Percentiles rank a stretch among this genome's conserved stretches.
phyloP scores from a whole-genome alignment of 2,113 vertebrate species.

The Manacus vitellinus region DNA sequence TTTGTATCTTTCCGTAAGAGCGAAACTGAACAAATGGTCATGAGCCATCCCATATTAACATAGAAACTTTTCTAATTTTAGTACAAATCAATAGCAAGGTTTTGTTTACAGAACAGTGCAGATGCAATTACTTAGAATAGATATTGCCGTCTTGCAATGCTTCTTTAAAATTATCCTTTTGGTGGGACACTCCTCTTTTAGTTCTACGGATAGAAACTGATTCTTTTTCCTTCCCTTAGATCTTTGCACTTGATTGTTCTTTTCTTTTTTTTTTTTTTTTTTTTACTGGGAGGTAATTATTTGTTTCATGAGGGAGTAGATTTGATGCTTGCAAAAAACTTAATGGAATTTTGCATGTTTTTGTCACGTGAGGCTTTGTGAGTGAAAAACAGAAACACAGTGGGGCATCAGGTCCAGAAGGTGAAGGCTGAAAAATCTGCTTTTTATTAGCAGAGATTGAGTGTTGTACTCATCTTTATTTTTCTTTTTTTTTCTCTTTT shows the following conservation, averaged over 20 bases:
- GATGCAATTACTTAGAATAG: neutral
- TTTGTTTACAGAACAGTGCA: neutral
- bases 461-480: neutral
- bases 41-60: neutral
- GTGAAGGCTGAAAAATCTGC: neutral
- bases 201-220: neutral
- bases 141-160: neutral
- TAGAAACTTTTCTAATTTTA: neutral
- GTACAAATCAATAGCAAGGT: neutral
- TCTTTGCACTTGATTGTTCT: neutral
- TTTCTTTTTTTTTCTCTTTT: neutral
- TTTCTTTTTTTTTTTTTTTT: neutral
- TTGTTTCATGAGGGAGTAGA: neutral
- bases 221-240: neutral
- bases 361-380: neutral
- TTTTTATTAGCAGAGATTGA: neutral
- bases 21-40: neutral
- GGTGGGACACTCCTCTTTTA: neutral
- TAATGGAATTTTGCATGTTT: neutral
- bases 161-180: neutral
- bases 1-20: neutral
- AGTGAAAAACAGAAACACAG: neutral
- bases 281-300: neutral
- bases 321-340: neutral
- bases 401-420: neutral